phyloP scores from a whole-genome alignment of 2,888 invertebrate species.

The Tinea semifulvella region DNA sequence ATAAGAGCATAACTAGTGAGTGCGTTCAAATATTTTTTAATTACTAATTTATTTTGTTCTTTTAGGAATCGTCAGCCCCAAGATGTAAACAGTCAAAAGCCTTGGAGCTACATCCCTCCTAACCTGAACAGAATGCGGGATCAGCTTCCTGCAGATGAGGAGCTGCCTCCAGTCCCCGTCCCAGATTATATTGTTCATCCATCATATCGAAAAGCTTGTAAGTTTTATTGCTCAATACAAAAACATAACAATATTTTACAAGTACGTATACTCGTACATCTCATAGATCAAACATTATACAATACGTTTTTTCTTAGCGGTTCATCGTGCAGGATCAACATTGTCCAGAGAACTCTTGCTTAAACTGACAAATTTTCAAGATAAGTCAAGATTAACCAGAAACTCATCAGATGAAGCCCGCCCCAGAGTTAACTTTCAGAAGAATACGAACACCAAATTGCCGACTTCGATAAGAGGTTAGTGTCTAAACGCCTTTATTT shows the following conservation, averaged over 20 bases:
- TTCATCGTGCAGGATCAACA: constrained; percentile 4
- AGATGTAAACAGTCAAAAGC: constrained; percentile 66
- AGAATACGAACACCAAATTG: background rate
- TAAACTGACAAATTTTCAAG: background rate
- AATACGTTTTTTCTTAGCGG: too few relatives aligned
- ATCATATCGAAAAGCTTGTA: constrained; percentile 44
- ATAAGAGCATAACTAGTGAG: background rate
- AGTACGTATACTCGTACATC: too few relatives aligned
- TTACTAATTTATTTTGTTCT: background rate
- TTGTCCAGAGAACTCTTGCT: background rate
- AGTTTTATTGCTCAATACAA: too few relatives aligned
- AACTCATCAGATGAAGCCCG: background rate
- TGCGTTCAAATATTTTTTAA: background rate
- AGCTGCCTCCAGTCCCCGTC: constrained; percentile 67
- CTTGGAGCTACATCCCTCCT: constrained; percentile 67
- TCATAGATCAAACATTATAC: too few relatives aligned
- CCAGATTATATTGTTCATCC: constrained; percentile 67
- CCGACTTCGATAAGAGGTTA: background rate
- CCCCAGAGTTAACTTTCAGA: too few relatives aligned
- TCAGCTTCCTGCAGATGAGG: constrained; percentile 56
- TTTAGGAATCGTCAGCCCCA: constrained; percentile 34
- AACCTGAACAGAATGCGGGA: constrained; percentile 49
- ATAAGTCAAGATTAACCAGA: background rate
- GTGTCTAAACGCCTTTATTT: too few relatives aligned
- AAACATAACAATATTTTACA: too few relatives aligned